Conservation (phyloP, 2,113 vertebrate genomes). For the Limanda limanda region DNA sequence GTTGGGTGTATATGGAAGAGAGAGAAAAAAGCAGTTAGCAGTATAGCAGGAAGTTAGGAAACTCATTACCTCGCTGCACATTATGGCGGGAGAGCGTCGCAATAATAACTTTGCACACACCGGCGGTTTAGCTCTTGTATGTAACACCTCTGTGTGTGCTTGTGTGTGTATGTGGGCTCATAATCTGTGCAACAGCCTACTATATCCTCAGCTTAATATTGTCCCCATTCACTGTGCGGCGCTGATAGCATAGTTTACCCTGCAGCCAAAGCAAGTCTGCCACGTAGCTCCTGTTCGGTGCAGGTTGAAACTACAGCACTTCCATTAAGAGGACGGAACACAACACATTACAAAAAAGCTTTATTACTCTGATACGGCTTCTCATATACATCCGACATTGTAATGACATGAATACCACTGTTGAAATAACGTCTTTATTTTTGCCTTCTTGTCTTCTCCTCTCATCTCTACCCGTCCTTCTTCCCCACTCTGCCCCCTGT, state of each 20-base stretch:
- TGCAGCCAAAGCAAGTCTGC: slow-evolving; percentile 51
- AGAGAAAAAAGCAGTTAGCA: background rate
- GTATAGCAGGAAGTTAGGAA: slow-evolving; percentile 58
- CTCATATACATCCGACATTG: slow-evolving; percentile 25
- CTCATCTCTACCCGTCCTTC: background rate
- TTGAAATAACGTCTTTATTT: slow-evolving; percentile 33
- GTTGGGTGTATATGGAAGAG: background rate
- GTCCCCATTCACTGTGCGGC: slow-evolving; percentile 53
- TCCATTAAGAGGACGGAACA: slow-evolving; percentile 51
- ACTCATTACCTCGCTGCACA: slow-evolving; percentile 68
- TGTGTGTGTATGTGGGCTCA: slow-evolving; percentile 32
- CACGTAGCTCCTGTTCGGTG: slow-evolving; percentile 22
- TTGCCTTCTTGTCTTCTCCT: no score
- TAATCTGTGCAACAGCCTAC: background rate
- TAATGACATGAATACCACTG: slow-evolving; percentile 31
- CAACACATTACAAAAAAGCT: slow-evolving; percentile 9
- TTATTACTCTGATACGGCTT: slow-evolving; percentile 38
- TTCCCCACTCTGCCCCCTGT: background rate
- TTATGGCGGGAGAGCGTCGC: slow-evolving; percentile 41
- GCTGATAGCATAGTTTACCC: slow-evolving; percentile 69
- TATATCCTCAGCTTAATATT: slow-evolving; percentile 54
- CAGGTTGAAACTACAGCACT: slow-evolving; percentile 44
- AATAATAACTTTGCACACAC: slow-evolving; percentile 49
- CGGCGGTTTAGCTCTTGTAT: slow-evolving; percentile 34
- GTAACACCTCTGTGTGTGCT: slow-evolving; percentile 37